Evolutionary conservation across 1,140 invertebrate species (phyloP).

Genomic region (Habropoda laboriosa): DNA sequence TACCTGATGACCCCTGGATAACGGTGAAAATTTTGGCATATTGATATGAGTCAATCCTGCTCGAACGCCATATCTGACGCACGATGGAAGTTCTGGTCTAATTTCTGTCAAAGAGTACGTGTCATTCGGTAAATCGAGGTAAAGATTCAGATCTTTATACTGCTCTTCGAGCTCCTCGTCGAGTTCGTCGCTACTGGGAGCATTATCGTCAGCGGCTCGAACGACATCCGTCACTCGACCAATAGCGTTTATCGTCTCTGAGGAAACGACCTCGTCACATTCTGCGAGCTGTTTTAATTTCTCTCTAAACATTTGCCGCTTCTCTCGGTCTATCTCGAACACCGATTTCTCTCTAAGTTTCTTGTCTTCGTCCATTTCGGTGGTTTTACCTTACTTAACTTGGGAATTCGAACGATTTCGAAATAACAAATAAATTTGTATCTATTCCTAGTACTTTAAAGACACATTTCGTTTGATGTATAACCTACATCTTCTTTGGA

Average conservation of each 20-base stretch:
- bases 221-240: constrained; percentile 50
- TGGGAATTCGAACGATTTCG: neutral
- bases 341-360: neutral
- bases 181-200: constrained; percentile 65
- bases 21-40: constrained; percentile 73
- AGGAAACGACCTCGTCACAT: constrained; percentile 65
- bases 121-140: constrained; percentile 70
- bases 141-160: constrained; percentile 64
- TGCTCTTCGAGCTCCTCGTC: constrained; percentile 71
- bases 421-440: neutral
- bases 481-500: neutral
- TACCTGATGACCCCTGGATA: constrained; percentile 77
- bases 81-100: constrained; percentile 65
- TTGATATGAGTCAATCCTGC: constrained; percentile 72
- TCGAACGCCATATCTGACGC: constrained; percentile 69
- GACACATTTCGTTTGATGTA: neutral
- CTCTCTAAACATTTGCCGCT: constrained; percentile 7
- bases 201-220: constrained; percentile 52
- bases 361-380: constrained; percentile 11
- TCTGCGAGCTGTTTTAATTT: constrained; percentile 61
- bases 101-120: constrained; percentile 73
- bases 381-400: neutral
- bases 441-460: neutral
- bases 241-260: constrained; percentile 56
- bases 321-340: constrained; percentile 12